Evolutionary conservation across 2,888 invertebrate genomes (phyloP).

Genomic region (Cryptocephalus moraei): DNA sequence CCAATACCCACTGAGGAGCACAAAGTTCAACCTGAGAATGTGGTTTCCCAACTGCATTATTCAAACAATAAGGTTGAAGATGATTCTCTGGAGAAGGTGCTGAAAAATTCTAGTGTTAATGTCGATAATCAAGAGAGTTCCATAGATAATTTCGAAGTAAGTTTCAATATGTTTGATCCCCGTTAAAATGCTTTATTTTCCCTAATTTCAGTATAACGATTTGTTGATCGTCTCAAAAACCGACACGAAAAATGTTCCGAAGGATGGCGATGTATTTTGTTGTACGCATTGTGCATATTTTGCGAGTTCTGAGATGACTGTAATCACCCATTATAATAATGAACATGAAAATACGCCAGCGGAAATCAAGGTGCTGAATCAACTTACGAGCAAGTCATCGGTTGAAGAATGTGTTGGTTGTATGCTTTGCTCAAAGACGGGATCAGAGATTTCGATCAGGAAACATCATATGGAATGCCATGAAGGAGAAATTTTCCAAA

Average conservation of each 20-base stretch:
- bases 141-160: background rate
- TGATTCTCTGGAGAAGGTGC: background rate
- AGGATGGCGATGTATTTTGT: constrained; percentile 18
- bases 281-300: constrained; percentile 18
- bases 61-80: too few relatives aligned
- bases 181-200: background rate
- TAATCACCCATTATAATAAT: constrained; percentile 11
- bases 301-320: constrained; percentile 10
- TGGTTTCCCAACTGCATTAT: too few relatives aligned
- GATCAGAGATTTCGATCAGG: constrained; percentile 26
- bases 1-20: too few relatives aligned
- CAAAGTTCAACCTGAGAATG: too few relatives aligned
- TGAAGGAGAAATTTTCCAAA: background rate
- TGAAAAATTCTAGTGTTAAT: background rate
- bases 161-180: background rate
- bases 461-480: constrained; percentile 35
- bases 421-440: constrained; percentile 25
- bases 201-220: constrained; percentile 3
- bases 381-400: constrained; percentile 8
- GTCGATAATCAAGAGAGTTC: background rate
- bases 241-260: constrained; percentile 14
- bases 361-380: constrained; percentile 13
- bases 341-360: constrained; percentile 11
- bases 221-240: constrained; percentile 15
- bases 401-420: constrained; percentile 20